Percentiles rank a stretch among this genome's conserved stretches.
These are phyloP conservation scores for Netelia inedita DNA, from an alignment of 2,888 invertebrate genomes.

Conservation along the genomic window DNA sequence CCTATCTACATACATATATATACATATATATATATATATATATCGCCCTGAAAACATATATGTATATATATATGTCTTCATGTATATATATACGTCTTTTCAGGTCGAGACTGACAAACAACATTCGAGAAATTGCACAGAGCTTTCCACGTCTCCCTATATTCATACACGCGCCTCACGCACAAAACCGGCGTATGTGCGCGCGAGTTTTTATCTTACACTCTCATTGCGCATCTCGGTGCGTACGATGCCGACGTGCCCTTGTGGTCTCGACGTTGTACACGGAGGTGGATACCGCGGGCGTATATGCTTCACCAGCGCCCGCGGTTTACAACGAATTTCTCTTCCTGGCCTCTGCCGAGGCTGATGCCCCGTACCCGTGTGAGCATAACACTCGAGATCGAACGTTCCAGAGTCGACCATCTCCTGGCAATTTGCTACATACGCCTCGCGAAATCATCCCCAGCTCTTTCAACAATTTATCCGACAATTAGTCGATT, in stretches of 20 bases:
- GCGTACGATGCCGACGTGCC: slow-evolving; percentile 35
- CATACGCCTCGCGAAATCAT: neutral
- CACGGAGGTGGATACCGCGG: neutral
- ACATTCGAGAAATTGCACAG: slow-evolving; percentile 46
- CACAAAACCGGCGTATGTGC: slow-evolving; percentile 33
- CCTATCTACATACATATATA: slow-evolving; percentile 2
- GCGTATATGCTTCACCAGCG: slow-evolving; percentile 1
- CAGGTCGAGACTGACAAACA: slow-evolving; percentile 48
- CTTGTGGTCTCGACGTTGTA: slow-evolving; percentile 49
- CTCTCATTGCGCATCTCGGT: slow-evolving; percentile 53
- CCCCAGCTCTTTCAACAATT: neutral
- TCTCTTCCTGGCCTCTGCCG: slow-evolving; percentile 60
- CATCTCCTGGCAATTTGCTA: neutral
- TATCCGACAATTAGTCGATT: neutral
- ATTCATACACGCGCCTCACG: slow-evolving; percentile 38
- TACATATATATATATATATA: neutral
- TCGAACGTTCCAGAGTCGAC: slow-evolving; percentile 49
- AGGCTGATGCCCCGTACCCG: slow-evolving; percentile 17
- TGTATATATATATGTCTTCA: neutral
- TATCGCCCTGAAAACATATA: too few species aligned
- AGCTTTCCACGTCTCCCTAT: slow-evolving; percentile 49
- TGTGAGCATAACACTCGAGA: slow-evolving; percentile 40
- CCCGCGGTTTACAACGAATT: slow-evolving; percentile 57
- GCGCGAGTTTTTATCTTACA: slow-evolving; percentile 27
- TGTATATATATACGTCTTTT: slow-evolving; percentile 18